Conservation (phyloP, 2,113 vertebrate species). For the Brevimyrus niger region DNA sequence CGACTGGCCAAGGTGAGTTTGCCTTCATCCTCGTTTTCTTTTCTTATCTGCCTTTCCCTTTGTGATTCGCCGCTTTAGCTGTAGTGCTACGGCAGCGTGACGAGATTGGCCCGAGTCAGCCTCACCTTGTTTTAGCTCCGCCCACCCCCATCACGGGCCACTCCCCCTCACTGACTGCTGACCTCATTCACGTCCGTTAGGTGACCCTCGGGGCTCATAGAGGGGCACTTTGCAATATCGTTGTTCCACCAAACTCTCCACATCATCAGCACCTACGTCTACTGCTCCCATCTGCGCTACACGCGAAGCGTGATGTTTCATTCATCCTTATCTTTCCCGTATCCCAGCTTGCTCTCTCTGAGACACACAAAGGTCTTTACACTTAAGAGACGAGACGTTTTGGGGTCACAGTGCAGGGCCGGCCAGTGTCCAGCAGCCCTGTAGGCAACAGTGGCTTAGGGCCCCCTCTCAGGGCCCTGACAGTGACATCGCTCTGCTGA, state of each 20-base stretch:
- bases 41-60: not conserved
- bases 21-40: not conserved
- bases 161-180: not conserved
- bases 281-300: not conserved
- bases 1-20: conserved; percentile 78
- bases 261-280: not conserved
- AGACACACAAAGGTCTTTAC: not conserved
- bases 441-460: not conserved
- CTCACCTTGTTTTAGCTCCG: not conserved
- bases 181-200: not conserved
- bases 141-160: not conserved
- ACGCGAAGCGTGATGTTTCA: not conserved
- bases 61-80: not conserved
- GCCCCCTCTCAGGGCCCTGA: not conserved
- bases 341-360: not conserved
- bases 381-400: not conserved
- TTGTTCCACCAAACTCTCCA: not conserved
- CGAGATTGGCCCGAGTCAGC: not conserved
- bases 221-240: not conserved
- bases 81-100: not conserved
- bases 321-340: not conserved
- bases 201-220: not conserved
- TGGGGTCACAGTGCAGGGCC: not conserved
- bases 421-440: not conserved
- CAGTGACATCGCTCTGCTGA: not conserved